Evolutionary conservation across 1,140 invertebrate genomes (phyloP), one percentile per base, ranked within the genome.

Genomic region (Brachionus asplanchnoidis): DNA sequence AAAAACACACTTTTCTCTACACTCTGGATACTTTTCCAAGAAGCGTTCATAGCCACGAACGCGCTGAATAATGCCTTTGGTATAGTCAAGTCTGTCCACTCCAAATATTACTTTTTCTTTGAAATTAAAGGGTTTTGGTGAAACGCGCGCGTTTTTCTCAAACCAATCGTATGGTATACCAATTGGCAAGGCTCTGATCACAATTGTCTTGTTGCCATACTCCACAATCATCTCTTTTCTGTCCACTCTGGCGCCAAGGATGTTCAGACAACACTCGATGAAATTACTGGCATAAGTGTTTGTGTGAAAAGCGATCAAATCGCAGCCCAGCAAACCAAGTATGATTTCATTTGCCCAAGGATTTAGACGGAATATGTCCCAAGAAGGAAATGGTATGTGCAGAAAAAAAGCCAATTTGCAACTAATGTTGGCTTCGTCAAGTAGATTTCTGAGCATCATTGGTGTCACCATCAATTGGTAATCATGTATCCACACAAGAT

Each of bases 241-340:
- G 88, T 96, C 95, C 0, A 96, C 94, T 87, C 95, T 92, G 86
- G 94, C 95, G 65, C 95, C 95, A 14, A 96, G 91, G 86, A 94
- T 92, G 84, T 95, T 92, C 88, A 95, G 94, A 88, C 95, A 95
- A 87, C 95, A 96, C 87, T 96, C 95, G 6, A 96, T 94, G 86
- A 96, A 96, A 88, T 96, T 96, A 40, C 95, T 89, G 86, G 95
- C 95, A 87, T 97, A 96, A 87, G 95, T 95, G 78, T 94, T 93
- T 85, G 95, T 95, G 87, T 97, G 95, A 87, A 97, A 96, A 44
- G 94, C 95, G 46, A 96, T 94, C 92, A 96, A 93, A 88, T 96
- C 95, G 88, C 94, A 95, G 85, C 94, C 93, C 44, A 90, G 86
- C 80, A 89, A 87, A 66, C 95, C 95, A 89, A 95, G 94, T n/a